Evolutionary conservation across 2,797 vertebrate species (phyloP).

Genomic region (Pseudomugil tenellus): DNA sequence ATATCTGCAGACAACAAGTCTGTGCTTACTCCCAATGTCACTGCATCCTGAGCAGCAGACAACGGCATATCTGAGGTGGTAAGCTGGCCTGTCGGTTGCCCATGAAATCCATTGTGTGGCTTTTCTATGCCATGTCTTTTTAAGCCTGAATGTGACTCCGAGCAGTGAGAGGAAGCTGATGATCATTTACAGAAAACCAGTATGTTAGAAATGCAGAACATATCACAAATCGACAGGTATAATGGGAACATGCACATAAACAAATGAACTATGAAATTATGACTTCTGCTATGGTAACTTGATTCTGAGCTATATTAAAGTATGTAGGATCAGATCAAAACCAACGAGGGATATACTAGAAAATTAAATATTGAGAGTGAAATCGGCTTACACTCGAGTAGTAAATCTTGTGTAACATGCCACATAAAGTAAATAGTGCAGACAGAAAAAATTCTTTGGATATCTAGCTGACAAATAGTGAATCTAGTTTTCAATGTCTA

Average conservation of each 20-base stretch:
- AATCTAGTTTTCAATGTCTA: slow-evolving; percentile 1
- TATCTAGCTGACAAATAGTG: not conserved
- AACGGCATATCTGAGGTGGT: slow-evolving; percentile 21
- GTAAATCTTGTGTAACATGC: slow-evolving; percentile 1
- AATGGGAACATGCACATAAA: slow-evolving; percentile 1
- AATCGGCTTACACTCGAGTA: slow-evolving; percentile 1
- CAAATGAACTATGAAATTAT: not conserved
- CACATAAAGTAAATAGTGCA: slow-evolving; percentile 1
- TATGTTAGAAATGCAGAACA: slow-evolving; percentile 8
- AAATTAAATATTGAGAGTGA: not conserved
- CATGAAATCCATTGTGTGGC: slow-evolving; percentile 32
- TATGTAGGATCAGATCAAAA: too few relatives aligned
- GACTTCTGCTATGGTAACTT: not conserved
- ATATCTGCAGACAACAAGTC: slow-evolving; percentile 90
- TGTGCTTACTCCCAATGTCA: slow-evolving; percentile 68
- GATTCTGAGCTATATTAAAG: too few relatives aligned
- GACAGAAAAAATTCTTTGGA: slow-evolving; percentile 1
- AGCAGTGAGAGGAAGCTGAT: slow-evolving; percentile 62
- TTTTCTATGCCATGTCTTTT: slow-evolving; percentile 62
- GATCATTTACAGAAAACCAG: slow-evolving; percentile 20
- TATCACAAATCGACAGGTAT: not conserved
- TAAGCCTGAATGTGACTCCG: slow-evolving; percentile 59
- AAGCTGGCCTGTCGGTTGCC: slow-evolving; percentile 35
- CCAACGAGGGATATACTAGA: not conserved
- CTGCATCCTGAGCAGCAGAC: slow-evolving; percentile 45